Evolutionary conservation across 2,888 invertebrate species (phyloP).

Genomic region (Podotricha telesiphe): DNA sequence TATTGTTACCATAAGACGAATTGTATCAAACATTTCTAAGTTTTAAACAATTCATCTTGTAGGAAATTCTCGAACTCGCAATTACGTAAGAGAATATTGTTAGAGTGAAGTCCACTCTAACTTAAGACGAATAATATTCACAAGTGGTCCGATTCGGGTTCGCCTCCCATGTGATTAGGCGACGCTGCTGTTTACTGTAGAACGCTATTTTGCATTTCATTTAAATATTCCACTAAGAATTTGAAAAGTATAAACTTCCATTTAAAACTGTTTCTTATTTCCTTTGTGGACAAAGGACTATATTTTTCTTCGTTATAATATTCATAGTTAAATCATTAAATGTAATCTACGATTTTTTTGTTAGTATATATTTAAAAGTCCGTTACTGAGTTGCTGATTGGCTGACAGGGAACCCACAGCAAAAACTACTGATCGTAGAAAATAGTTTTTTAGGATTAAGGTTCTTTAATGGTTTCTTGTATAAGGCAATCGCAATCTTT

Average conservation of each 20-base stretch:
- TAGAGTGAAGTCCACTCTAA: conserved; percentile 7
- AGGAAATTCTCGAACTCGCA: conserved; percentile 3
- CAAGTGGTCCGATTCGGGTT: neutral
- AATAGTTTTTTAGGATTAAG: no score
- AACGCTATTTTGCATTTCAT: neutral
- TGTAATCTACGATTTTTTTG: no score
- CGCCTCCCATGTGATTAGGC: neutral
- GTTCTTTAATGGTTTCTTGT: no score
- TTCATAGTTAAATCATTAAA: no score
- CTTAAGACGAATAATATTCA: conserved; percentile 11
- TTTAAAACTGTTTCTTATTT: neutral
- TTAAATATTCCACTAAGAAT: neutral
- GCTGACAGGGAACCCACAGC: no score
- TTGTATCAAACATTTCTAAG: neutral
- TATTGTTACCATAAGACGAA: neutral
- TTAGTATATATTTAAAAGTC: no score
- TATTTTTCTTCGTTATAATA: neutral
- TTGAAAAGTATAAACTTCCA: neutral
- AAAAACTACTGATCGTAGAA: no score
- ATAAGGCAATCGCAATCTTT: no score
- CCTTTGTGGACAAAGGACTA: neutral
- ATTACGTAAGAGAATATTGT: conserved; percentile 11
- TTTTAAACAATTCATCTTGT: conserved; percentile 11
- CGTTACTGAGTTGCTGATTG: no score
- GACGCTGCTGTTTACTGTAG: neutral